phyloP scores from a whole-genome alignment of 1,140 invertebrate genomes.

The Holcopasites calliopsidis region DNA sequence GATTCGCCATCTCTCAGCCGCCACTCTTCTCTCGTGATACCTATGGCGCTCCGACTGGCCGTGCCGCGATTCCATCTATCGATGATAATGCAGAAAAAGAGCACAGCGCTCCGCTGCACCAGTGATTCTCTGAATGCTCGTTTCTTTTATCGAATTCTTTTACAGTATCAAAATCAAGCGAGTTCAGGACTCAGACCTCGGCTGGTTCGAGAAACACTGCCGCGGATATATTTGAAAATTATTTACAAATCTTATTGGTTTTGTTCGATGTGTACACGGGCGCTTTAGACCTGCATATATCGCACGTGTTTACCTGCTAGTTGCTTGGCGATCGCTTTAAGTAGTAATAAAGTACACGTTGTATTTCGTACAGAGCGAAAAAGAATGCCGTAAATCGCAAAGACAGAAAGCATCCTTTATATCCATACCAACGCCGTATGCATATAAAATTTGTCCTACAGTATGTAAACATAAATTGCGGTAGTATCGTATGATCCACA shows the following conservation, averaged over 20 bases:
- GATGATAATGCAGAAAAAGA: slow-evolving; percentile 11
- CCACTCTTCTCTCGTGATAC: neutral
- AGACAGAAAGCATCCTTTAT: neutral
- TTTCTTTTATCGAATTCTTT: too few relatives aligned
- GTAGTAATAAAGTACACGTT: neutral
- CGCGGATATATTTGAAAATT: neutral
- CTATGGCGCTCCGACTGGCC: neutral
- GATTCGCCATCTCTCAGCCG: neutral
- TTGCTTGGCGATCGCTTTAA: neutral
- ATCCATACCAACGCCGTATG: neutral
- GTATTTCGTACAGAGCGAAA: neutral
- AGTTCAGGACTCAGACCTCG: too few relatives aligned
- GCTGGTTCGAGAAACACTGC: neutral
- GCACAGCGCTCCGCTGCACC: neutral
- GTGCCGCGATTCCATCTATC: neutral
- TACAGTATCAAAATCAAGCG: too few relatives aligned
- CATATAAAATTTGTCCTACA: neutral
- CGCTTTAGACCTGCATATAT: neutral
- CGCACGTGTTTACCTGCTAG: neutral
- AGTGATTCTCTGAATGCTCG: neutral
- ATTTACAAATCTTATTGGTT: slow-evolving; percentile 11
- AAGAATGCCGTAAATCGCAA: neutral
- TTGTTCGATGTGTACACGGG: neutral
- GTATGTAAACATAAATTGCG: neutral
- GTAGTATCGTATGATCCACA: neutral